These are phyloP conservation scores for Sceloporus tristichus DNA, from an alignment of 2,113 vertebrate genomes.

Conservation along the genomic window DNA sequence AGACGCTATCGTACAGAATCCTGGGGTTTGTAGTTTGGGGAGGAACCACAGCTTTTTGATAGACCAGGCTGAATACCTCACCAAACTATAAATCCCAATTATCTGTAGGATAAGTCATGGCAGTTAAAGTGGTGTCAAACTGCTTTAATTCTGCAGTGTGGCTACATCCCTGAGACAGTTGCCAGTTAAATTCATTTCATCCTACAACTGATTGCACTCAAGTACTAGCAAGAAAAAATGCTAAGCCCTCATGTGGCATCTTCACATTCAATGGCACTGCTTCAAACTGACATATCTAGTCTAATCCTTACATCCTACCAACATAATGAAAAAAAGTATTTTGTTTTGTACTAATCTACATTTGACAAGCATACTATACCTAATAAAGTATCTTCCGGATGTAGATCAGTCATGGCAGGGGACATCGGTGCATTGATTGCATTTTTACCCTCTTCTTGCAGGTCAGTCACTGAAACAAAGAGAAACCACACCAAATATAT, in stretches of 20 bases:
- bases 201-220: background rate
- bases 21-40: no score
- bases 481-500: background rate
- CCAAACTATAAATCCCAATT: no score
- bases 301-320: background rate
- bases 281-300: background rate
- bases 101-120: no score
- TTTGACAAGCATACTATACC: slow-evolving; percentile 74
- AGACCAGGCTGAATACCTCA: no score
- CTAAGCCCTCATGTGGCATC: background rate
- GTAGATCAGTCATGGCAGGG: slow-evolving; percentile 80
- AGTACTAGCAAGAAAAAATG: background rate
- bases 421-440: slow-evolving; percentile 92
- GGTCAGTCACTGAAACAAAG: slow-evolving; percentile 87
- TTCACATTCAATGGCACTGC: background rate
- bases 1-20: no score
- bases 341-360: background rate
- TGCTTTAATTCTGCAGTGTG: no score
- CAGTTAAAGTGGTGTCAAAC: no score
- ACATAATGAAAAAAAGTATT: background rate
- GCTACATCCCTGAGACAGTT: background rate
- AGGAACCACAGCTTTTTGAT: no score
- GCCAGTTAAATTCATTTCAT: background rate
- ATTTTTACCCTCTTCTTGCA: slow-evolving; percentile 95
- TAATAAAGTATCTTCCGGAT: slow-evolving; percentile 90